Base-by-base conservation (phyloP, 2,888 invertebrate species). In the Drosophila picticornis region DNA sequence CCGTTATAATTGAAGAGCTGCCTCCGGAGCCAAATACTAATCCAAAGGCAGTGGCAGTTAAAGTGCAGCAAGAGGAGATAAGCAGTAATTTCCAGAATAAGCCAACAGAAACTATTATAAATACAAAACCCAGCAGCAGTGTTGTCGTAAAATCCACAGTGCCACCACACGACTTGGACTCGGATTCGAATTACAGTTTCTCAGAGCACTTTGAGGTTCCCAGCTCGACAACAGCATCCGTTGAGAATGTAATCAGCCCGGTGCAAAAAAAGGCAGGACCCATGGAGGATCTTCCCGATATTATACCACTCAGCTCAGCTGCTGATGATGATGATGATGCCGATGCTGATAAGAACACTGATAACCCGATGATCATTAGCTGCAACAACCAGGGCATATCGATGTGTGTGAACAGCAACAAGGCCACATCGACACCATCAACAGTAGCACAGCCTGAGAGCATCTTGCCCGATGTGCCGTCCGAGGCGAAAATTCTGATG, bases 401-500 rank as follows among this genome's bases (percentile, higher is more conserved):
- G 46, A 46, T 46, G 46, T 25, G 46, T 16, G 46, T 46, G 46
- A 46, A 46, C 16, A 59, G 52, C 31, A 66, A 25, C n/a, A 63
- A 43, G 46, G 9, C 10, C 75, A 76, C 9, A 92, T 91, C 5
- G 91, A 91, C 11, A 91, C 92, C 6, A 86, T 83, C 40, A 13
- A 59, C 32, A 6, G 5, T n/a, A 11, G 19, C 27, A 2, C 31
- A 25, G 19, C 19, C 34, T 2, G 80, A 58, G 1, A 51, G 55
- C 55, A 51, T 52, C 56, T 51, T 83, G 29, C 72, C 80, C 4
- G 91, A 91, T 67, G 32, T 87, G 6, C 86, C 91, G 1, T 91
- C 91, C 34, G 91, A 93, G 2, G 94, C 95, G 0, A 94, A 94
- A 70, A 94, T 95, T 55, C 94, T 94, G 75, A 90, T 95, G 81